A percentile compares a stretch with the other conserved stretches of the same genome.
These are phyloP conservation scores for Helarctos malayanus DNA, from an alignment of 2,797 vertebrate genomes.

Conservation along the genomic window DNA sequence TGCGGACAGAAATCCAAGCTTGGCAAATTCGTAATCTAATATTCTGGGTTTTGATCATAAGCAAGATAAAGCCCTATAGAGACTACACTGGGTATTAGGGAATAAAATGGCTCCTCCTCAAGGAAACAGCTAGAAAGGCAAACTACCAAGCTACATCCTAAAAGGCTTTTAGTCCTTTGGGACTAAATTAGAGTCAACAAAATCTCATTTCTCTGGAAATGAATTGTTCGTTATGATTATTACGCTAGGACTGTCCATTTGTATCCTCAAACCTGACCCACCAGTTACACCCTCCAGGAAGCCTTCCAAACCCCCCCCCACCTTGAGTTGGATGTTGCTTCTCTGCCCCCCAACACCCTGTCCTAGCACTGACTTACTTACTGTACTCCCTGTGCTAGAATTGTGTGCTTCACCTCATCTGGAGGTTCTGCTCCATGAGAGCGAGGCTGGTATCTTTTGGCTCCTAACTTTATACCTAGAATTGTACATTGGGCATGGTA, in stretches of 20 bases:
- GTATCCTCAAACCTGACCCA: neutral
- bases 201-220: neutral
- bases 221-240: neutral
- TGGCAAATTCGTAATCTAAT: neutral
- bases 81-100: neutral
- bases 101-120: conserved; percentile 38
- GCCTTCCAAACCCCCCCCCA: neutral
- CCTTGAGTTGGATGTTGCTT: neutral
- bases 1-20: neutral
- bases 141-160: neutral
- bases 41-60: conserved; percentile 45
- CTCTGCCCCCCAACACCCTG: neutral
- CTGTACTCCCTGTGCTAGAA: neutral
- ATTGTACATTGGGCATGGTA: neutral
- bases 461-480: neutral
- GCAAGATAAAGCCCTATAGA: conserved; percentile 1
- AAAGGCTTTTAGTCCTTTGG: neutral
- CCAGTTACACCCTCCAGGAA: neutral
- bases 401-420: neutral
- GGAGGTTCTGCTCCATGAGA: neutral
- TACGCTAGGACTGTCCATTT: neutral
- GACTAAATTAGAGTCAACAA: conserved; percentile 16
- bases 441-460: neutral
- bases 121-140: conserved; percentile 19
- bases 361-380: no score